Evolutionary conservation across 2,888 invertebrate genomes (phyloP).

Genomic region (Alcis repandata): DNA sequence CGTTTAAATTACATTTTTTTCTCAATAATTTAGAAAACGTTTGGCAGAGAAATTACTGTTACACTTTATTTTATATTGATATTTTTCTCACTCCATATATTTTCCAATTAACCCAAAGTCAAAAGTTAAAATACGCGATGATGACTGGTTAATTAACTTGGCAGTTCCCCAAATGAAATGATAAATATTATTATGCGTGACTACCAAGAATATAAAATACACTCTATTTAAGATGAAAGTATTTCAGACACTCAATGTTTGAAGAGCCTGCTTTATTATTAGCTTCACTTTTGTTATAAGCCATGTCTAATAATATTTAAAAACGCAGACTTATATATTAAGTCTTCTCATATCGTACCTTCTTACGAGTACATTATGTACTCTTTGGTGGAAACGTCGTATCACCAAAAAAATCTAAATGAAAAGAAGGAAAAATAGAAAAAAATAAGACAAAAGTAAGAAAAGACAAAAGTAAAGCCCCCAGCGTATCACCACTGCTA

Average conservation of each 20-base stretch:
- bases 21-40: no score
- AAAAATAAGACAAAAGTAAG: no score
- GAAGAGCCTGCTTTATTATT: conserved; percentile 7
- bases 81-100: conserved; percentile 19
- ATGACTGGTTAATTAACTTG: conserved; percentile 29
- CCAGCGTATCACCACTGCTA: no score
- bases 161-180: conserved; percentile 25
- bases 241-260: conserved; percentile 6
- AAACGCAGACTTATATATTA: not conserved
- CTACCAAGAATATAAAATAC: conserved; percentile 12
- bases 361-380: not conserved
- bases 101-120: conserved; percentile 26
- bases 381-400: no score
- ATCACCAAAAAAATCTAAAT: no score
- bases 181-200: conserved; percentile 16
- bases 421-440: no score
- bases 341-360: not conserved
- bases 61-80: no score
- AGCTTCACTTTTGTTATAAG: conserved; percentile 1
- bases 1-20: no score
- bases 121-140: conserved; percentile 22
- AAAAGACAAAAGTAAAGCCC: no score
- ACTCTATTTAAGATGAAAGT: not conserved
- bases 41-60: no score
- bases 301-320: not conserved